Base-by-base conservation (phyloP, 2,113 vertebrate genomes). In the Rhinichthys klamathensis region DNA sequence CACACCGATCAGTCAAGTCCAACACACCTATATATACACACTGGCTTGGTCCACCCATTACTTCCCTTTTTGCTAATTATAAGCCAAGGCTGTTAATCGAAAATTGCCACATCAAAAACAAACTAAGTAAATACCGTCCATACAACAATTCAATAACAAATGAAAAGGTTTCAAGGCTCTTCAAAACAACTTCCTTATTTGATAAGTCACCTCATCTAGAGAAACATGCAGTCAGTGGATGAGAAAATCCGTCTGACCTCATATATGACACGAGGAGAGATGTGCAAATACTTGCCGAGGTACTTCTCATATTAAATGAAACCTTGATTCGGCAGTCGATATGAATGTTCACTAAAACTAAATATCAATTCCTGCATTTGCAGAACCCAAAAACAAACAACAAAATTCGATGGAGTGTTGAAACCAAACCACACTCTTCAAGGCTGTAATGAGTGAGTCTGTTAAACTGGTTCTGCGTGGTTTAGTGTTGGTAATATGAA, bases 11-110 rank as follows among this genome's bases (percentile, higher is more conserved):
- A 1, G 12, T 49, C 46, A 16, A 51, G 4, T 16, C 49, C 1
- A 51, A 51, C 49, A 21, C n/a, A 38, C 16, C 38, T 46, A 46
- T 49, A 7, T 8, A 56, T 56, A 23, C 18, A 56, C 32, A 56
- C 32, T 35, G 30, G 35, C 13, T 67, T 54, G 82, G 44, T 83
- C 70, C 21, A 65, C 51, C 44, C 35, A 54, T 80, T 30, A 54
- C n/a, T 87, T 85, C 86, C 78, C 78, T 87, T 84, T 49, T 70
- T 77, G 67, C 30, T 32, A 30, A 69, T 67, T 73, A 67, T 25
- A 65, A 77, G 54, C 41, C 9, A 32, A n/a, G 51, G 74, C 27
- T 74, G n/a, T 30, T 56, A 10, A 44, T 78, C 25, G 16, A 61
- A 18, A 27, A 41, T 27, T 44, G 15, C n/a, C 23, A 63, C 23